A percentile compares a stretch with the other conserved stretches of the same genome.
Evolutionary conservation across 2,888 invertebrate genomes (phyloP).

Genomic region (Patella ulyssiponensis): DNA sequence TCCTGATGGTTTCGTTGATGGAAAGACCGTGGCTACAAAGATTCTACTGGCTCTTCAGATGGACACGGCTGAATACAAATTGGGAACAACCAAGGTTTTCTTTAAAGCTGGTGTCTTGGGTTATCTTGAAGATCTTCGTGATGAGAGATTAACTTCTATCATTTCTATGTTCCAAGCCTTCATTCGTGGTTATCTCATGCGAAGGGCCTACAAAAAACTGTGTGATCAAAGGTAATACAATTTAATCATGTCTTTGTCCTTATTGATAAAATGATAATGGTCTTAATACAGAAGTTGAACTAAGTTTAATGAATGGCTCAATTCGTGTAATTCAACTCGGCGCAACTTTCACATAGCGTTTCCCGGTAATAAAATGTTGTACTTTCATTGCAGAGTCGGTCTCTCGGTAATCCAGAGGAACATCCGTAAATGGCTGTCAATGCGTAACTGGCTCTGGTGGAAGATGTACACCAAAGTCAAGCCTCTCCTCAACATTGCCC

Average conservation of each 20-base stretch:
- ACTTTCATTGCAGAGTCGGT: conserved; percentile 79
- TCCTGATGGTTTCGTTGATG: conserved; percentile 74
- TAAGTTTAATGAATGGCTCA: no score
- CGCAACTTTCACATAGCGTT: no score
- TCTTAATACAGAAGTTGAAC: no score
- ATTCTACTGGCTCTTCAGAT: conserved; percentile 78
- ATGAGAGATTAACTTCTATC: conserved; percentile 96
- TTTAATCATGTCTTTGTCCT: no score
- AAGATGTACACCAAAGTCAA: conserved; percentile 86
- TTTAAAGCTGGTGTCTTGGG: conserved; percentile 99
- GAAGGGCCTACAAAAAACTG: conserved; percentile 91
- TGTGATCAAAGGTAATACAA: conserved; percentile 89
- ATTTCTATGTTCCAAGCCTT: conserved; percentile 92
- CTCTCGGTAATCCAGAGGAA: conserved; percentile 99
- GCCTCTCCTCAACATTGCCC: conserved; percentile 97
- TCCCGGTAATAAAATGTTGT: no score
- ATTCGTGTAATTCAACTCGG: no score
- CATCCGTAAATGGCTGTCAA: conserved; percentile 98
- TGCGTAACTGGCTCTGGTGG: conserved; percentile 99
- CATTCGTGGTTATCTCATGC: conserved; percentile 86
- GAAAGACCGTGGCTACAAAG: conserved; percentile 79
- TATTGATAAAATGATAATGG: no score
- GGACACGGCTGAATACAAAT: conserved; percentile 94
- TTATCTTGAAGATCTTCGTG: conserved; percentile 99
- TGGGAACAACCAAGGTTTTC: conserved; percentile 99